A percentile compares a stretch with the other conserved stretches of the same genome.
Evolutionary conservation across 2,797 vertebrate species (phyloP).

Genomic region (Epinephelus malabaricus): DNA sequence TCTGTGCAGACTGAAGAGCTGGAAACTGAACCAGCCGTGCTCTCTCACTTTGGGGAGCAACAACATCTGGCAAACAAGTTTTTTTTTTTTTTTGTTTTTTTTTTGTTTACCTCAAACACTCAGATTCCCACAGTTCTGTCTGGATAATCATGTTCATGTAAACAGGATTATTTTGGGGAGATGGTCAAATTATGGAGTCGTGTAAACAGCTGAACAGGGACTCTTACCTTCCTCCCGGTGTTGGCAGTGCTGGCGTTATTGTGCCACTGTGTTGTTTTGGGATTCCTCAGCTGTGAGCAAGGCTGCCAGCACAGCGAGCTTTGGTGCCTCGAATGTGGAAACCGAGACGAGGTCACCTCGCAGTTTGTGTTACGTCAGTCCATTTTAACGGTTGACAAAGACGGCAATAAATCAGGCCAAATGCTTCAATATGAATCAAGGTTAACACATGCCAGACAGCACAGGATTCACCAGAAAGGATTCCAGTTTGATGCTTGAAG

Average conservation of each 20-base stretch:
- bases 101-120: conserved; percentile 28
- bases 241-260: conserved; percentile 35
- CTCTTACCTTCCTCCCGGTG: conserved; percentile 30
- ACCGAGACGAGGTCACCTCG: conserved; percentile 50
- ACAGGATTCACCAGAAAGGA: conserved; percentile 25
- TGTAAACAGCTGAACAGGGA: conserved; percentile 35
- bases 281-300: conserved; percentile 44
- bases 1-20: conserved; percentile 3
- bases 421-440: conserved; percentile 41
- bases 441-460: conserved; percentile 24
- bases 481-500: conserved; percentile 17
- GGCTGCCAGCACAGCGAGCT: conserved; percentile 30
- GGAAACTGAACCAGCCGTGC: conserved; percentile 3
- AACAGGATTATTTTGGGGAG: conserved; percentile 46
- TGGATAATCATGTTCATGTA: conserved; percentile 20
- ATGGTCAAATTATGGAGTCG: conserved; percentile 12
- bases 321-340: conserved; percentile 18
- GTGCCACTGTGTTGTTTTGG: conserved; percentile 55
- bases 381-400: conserved; percentile 45
- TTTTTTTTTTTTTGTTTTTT: background rate
- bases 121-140: conserved; percentile 21
- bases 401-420: conserved; percentile 46
- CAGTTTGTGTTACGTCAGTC: conserved; percentile 54
- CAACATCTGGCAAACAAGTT: conserved; percentile 36
- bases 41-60: conserved; percentile 3